These are phyloP conservation scores for Eulemur rufifrons DNA, from an alignment of 2,113 vertebrate genomes.

Conservation along the genomic window DNA sequence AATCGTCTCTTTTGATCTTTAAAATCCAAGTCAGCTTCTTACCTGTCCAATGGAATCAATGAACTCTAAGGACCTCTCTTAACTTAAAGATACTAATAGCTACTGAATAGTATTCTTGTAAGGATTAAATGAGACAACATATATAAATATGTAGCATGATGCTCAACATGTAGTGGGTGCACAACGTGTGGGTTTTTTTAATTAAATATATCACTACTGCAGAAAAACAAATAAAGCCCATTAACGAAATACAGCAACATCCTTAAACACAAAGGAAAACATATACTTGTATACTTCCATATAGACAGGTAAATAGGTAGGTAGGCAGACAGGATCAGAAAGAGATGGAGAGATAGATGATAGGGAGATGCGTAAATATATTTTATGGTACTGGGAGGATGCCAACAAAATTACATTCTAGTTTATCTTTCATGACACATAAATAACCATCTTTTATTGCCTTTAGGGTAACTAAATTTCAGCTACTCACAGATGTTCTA, in stretches of 20 bases:
- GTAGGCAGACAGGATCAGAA: not conserved
- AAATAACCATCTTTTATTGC: not conserved
- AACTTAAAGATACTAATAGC: not conserved
- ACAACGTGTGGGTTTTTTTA: not conserved
- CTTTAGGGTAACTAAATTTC: conserved; percentile 7
- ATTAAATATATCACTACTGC: not conserved
- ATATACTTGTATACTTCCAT: not conserved
- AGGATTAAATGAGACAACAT: not conserved
- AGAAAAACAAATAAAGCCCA: conserved; percentile 5
- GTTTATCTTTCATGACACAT: not conserved
- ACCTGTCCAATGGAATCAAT: not conserved
- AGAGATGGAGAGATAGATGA: rapidly evolving
- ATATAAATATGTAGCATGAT: not conserved
- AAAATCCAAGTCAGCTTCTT: not conserved
- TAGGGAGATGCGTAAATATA: not conserved
- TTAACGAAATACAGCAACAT: not conserved
- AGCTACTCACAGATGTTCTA: conserved; percentile 95
- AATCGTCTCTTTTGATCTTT: not conserved
- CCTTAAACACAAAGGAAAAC: not conserved
- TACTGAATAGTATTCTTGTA: not conserved
- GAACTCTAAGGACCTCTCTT: not conserved
- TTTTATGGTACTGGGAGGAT: not conserved
- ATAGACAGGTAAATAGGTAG: not conserved
- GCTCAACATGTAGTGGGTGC: not conserved
- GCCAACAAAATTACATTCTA: not conserved